Conservation (phyloP, 1,140 invertebrate genomes). For the Procambarus virginalis region DNA sequence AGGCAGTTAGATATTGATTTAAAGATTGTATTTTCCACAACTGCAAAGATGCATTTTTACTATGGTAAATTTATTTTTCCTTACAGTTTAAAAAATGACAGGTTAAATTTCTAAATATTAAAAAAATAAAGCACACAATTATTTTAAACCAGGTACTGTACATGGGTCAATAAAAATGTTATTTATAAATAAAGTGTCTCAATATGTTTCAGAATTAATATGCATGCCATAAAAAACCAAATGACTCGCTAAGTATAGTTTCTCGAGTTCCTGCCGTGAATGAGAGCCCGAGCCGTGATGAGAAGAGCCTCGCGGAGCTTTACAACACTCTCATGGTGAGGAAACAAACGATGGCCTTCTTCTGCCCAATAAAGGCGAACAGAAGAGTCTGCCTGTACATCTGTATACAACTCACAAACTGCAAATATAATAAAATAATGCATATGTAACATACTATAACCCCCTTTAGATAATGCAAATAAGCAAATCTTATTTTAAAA, state of each 20-base stretch:
- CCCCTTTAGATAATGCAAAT: no score
- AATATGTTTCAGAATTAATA: constrained; percentile 31
- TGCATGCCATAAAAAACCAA: constrained; percentile 12
- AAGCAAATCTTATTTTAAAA: no score
- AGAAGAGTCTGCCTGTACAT: constrained; percentile 76
- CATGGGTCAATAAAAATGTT: not conserved
- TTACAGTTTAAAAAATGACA: no score
- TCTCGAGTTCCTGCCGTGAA: constrained; percentile 74
- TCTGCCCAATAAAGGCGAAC: constrained; percentile 85
- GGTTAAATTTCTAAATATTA: no score
- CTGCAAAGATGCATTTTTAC: no score
- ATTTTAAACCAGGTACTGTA: no score
- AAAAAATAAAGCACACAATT: no score
- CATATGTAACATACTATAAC: no score
- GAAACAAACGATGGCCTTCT: constrained; percentile 82
- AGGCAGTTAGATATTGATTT: no score
- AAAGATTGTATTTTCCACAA: no score
- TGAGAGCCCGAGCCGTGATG: constrained; percentile 74
- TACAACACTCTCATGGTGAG: constrained; percentile 83
- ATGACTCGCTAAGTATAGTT: constrained; percentile 58
- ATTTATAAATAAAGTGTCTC: not conserved
- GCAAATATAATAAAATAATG: no score
- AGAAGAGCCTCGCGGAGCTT: constrained; percentile 83
- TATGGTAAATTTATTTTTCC: no score
- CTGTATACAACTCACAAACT: constrained; percentile 87